Conservation (phyloP, 2,113 vertebrate genomes). For the Albula glossodonta region DNA sequence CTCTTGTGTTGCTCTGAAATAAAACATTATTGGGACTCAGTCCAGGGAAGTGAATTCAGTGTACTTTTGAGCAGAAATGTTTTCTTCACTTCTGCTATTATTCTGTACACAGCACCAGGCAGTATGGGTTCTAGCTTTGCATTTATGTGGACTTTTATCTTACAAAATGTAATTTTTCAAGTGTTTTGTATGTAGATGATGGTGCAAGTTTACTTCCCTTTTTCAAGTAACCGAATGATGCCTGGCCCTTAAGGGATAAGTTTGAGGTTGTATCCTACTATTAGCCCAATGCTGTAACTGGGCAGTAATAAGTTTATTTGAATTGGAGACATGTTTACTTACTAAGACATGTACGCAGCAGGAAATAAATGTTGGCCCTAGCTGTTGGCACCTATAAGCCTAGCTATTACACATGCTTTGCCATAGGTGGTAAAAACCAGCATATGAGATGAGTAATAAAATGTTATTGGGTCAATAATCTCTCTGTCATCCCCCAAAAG, state of each 20-base stretch:
- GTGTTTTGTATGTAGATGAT: not conserved
- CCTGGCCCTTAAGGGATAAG: not conserved
- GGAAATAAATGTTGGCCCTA: not conserved
- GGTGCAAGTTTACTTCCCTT: not conserved
- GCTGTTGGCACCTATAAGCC: too few relatives aligned
- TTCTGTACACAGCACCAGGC: not conserved
- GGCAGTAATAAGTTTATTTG: not conserved
- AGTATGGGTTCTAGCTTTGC: not conserved
- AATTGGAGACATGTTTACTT: not conserved
- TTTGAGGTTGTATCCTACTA: not conserved
- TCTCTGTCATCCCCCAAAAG: too few relatives aligned
- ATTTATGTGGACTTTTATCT: not conserved
- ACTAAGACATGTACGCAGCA: not conserved
- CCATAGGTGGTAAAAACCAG: too few relatives aligned
- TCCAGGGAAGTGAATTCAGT: not conserved
- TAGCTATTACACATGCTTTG: too few relatives aligned
- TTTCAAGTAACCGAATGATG: not conserved
- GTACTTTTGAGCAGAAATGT: not conserved
- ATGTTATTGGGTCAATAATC: too few relatives aligned
- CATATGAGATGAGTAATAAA: too few relatives aligned
- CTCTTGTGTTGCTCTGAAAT: not conserved
- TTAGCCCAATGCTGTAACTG: not conserved
- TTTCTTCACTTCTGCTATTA: not conserved
- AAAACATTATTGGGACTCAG: not conserved
- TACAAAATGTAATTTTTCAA: not conserved